Percentiles rank a stretch among this genome's conserved stretches.
Evolutionary conservation across 2,113 vertebrate genomes (phyloP).

Genomic region (Gadus macrocephalus): DNA sequence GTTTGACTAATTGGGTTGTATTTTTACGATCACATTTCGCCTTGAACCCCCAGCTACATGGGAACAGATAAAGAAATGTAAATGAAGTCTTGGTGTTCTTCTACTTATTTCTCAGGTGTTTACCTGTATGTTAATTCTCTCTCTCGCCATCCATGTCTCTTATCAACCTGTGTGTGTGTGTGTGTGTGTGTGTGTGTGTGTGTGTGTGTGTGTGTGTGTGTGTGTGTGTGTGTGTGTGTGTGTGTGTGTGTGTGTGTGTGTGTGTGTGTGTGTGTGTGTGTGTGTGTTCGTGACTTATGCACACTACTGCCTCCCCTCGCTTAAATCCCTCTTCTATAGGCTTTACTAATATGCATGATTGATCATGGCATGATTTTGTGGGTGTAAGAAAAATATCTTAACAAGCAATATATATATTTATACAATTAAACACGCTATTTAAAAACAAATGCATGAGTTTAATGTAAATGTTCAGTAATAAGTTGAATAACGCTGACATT

Average conservation of each 20-base stretch:
- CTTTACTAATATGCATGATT: too few relatives aligned
- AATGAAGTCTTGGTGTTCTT: background rate
- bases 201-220: too few relatives aligned
- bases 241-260: background rate
- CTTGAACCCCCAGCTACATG: background rate
- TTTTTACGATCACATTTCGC: background rate
- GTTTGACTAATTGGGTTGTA: background rate
- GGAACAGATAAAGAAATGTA: background rate
- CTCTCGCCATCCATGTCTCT: background rate
- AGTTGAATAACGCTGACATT: too few relatives aligned
- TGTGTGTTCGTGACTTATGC: background rate
- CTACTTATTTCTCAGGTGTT: background rate
- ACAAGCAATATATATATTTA: too few relatives aligned
- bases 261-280: too few relatives aligned
- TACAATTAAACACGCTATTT: too few relatives aligned
- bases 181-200: background rate
- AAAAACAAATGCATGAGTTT: too few relatives aligned
- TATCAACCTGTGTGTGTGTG: background rate
- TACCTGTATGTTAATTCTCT: background rate
- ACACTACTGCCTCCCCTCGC: background rate
- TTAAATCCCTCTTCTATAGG: background rate
- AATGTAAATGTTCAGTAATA: too few relatives aligned
- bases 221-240: background rate
- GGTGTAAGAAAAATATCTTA: too few relatives aligned
- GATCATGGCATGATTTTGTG: too few relatives aligned